These are phyloP conservation scores for Clusia tigrina DNA, from an alignment of 2,888 invertebrate species.

Conservation along the genomic window DNA sequence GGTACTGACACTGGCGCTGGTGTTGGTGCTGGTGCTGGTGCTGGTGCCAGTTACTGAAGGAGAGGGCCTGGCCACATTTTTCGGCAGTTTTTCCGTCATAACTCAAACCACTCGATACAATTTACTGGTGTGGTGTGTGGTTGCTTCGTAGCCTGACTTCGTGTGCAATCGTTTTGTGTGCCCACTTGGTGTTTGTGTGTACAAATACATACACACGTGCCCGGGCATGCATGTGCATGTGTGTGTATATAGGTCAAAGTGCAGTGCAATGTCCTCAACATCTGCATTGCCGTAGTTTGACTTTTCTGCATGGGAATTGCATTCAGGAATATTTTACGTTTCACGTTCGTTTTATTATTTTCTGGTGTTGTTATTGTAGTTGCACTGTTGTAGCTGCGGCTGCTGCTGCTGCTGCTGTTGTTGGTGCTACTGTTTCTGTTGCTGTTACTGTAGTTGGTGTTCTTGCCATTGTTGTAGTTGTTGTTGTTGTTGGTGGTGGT, in stretches of 20 bases:
- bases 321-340: constrained; percentile 59
- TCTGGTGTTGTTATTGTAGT: constrained; percentile 1
- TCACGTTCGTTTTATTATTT: constrained; percentile 34
- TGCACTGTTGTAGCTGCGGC: background rate
- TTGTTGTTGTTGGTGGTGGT: constrained; percentile 7
- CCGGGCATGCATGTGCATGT: constrained; percentile 12
- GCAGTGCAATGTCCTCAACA: constrained; percentile 66
- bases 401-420: constrained; percentile 8
- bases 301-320: constrained; percentile 59
- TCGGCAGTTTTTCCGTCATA: constrained; percentile 30
- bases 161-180: constrained; percentile 9
- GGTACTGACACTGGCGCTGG: too few relatives aligned
- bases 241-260: constrained; percentile 63
- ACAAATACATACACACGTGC: background rate
- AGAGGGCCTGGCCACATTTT: constrained; percentile 3
- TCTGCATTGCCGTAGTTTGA: constrained; percentile 65
- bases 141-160: constrained; percentile 1
- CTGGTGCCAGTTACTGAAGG: background rate
- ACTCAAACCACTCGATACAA: constrained; percentile 36
- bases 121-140: constrained; percentile 10
- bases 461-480: background rate
- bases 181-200: too few relatives aligned
- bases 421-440: constrained; percentile 9
- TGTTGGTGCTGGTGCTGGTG: background rate
- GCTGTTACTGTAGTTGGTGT: constrained; percentile 42